Conservation (phyloP, 1,140 invertebrate species). For the Paraescarpia echinospica region DNA sequence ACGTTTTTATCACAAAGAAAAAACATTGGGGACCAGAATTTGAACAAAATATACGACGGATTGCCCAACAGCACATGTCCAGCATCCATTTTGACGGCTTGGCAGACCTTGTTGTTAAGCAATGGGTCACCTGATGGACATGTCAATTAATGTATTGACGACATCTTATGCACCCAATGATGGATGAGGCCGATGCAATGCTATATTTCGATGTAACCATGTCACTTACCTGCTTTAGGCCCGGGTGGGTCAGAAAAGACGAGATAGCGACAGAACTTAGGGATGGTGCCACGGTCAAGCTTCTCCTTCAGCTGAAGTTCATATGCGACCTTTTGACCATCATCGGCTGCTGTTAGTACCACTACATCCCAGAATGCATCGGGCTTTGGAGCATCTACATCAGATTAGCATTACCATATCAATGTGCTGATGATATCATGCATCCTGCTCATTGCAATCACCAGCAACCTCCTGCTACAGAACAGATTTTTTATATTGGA, state of each 20-base stretch:
- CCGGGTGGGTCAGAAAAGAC: conserved; percentile 57
- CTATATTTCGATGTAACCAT: neutral
- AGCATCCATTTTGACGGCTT: too few species aligned
- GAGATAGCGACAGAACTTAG: conserved; percentile 41
- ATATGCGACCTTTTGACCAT: conserved; percentile 53
- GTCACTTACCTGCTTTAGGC: conserved; percentile 49
- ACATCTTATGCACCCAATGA: too few species aligned
- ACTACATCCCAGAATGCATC: conserved; percentile 57
- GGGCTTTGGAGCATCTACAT: neutral
- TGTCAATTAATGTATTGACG: too few species aligned
- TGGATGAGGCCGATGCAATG: too few species aligned
- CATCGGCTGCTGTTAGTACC: conserved; percentile 56
- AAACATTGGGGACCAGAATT: too few species aligned
- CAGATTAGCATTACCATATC: neutral
- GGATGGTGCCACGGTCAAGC: conserved; percentile 43
- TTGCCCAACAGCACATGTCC: too few species aligned
- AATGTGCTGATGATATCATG: neutral
- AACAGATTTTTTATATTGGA: too few species aligned
- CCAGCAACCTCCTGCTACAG: too few species aligned
- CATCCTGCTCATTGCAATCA: neutral
- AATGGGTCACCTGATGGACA: too few species aligned
- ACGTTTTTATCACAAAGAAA: too few species aligned
- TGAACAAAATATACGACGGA: too few species aligned
- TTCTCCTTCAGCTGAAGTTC: conserved; percentile 52
- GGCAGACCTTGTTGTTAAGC: too few species aligned